Evolutionary conservation across 1,140 invertebrate species (phyloP).

Genomic region (Lepidurus apus): DNA sequence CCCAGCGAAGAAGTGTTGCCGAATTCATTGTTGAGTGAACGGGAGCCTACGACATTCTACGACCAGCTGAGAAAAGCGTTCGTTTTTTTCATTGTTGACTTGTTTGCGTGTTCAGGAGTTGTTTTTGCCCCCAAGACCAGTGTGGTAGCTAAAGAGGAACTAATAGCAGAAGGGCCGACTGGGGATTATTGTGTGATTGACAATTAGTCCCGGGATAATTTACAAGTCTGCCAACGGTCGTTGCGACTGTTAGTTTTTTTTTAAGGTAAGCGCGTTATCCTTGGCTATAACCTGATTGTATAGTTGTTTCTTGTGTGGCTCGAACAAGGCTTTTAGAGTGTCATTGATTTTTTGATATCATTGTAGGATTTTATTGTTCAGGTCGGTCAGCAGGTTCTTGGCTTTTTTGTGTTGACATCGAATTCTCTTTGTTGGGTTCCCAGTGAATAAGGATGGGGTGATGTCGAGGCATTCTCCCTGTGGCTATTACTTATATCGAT

Average conservation of each 20-base stretch:
- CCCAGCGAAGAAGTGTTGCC: neutral
- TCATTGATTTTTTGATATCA: neutral
- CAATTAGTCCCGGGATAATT: no score
- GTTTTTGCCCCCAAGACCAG: no score
- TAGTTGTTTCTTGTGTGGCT: no score
- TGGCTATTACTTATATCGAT: slow-evolving; percentile 10
- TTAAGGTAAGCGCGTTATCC: no score
- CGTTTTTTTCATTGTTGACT: neutral
- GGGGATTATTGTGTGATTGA: no score
- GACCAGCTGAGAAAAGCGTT: neutral
- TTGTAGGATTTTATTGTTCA: neutral
- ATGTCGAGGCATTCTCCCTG: neutral
- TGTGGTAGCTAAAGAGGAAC: no score
- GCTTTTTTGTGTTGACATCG: neutral
- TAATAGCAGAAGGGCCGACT: no score
- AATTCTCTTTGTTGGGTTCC: neutral
- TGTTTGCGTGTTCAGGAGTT: neutral
- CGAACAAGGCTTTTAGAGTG: no score
- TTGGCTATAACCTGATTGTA: no score
- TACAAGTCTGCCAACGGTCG: no score
- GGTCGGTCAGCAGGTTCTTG: neutral
- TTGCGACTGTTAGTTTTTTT: no score
- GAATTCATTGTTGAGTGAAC: neutral
- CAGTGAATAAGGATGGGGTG: neutral
- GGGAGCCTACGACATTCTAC: neutral